Percentiles rank a stretch among this genome's conserved stretches.
Conservation (phyloP, 2,888 invertebrate species). For the Eupithecia insigniata region DNA sequence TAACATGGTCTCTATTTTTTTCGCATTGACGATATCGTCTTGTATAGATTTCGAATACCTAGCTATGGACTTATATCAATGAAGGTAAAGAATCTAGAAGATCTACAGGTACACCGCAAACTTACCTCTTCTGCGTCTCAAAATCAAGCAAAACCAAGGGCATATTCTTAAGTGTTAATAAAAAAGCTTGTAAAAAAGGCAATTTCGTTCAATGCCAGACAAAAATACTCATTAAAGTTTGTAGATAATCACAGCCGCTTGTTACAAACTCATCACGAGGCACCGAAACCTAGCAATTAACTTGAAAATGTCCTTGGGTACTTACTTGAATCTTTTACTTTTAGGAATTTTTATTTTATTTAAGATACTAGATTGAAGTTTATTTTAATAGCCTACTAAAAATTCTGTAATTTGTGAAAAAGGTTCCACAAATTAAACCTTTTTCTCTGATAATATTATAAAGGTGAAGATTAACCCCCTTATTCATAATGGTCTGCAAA, state of each 20-base stretch:
- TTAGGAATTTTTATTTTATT: conserved; percentile 19
- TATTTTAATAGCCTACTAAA: neutral
- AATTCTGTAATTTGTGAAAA: neutral
- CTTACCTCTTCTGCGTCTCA: too few species aligned
- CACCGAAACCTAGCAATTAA: conserved; percentile 44
- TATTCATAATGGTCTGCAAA: too few species aligned
- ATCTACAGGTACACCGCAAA: neutral
- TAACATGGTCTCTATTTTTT: too few species aligned
- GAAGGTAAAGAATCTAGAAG: neutral
- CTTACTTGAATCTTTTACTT: conserved; percentile 41
- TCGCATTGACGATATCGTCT: too few species aligned
- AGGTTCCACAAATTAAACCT: too few species aligned
- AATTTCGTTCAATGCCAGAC: conserved; percentile 21
- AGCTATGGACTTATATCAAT: too few species aligned
- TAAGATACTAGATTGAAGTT: neutral
- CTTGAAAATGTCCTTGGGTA: conserved; percentile 46
- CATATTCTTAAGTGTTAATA: neutral
- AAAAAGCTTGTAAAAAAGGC: conserved; percentile 12
- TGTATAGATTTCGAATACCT: too few species aligned
- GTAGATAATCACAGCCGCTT: conserved; percentile 38
- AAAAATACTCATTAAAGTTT: conserved; percentile 36
- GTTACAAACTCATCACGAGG: conserved; percentile 38
- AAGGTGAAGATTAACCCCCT: too few species aligned
- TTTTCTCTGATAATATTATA: too few species aligned
- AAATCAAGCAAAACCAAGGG: neutral